phyloP scores from a whole-genome alignment of 2,113 vertebrate genomes.

The Muscicapa adusta region DNA sequence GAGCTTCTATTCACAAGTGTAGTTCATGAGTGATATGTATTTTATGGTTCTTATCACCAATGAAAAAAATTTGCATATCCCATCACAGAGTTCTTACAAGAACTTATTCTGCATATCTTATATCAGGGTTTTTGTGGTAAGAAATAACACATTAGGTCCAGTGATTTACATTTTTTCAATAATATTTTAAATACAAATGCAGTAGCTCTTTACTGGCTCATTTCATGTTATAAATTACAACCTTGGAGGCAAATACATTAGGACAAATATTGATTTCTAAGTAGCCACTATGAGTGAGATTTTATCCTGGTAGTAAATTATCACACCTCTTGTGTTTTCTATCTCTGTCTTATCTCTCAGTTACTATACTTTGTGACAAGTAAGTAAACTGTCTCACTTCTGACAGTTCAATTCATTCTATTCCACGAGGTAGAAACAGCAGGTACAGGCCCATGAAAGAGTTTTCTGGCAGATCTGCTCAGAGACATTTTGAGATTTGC shows the following conservation, averaged over 20 bases:
- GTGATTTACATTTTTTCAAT: slow-evolving; percentile 45
- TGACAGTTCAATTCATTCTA: not conserved
- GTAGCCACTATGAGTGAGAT: not conserved
- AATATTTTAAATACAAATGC: slow-evolving; percentile 21
- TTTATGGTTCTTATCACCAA: slow-evolving; percentile 23
- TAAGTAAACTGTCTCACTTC: not conserved
- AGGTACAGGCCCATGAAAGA: not conserved
- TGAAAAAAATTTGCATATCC: slow-evolving; percentile 26
- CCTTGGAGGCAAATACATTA: not conserved
- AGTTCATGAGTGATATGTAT: not conserved
- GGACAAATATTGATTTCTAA: slow-evolving; percentile 29
- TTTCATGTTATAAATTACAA: not conserved
- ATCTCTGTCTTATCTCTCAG: slow-evolving; percentile 1
- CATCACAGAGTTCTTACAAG: not conserved
- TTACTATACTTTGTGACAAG: not conserved
- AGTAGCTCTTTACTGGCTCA: not conserved
- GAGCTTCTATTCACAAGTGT: not conserved
- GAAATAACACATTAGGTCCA: slow-evolving; percentile 6
- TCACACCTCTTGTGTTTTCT: not conserved
- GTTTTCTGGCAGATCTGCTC: not conserved
- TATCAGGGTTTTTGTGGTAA: slow-evolving; percentile 4
- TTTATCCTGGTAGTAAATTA: slow-evolving; percentile 30
- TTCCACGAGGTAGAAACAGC: not conserved
- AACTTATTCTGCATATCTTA: slow-evolving; percentile 11
- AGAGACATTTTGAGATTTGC: not conserved